Percentiles rank a stretch among this genome's conserved stretches.
phyloP scores from a whole-genome alignment of 2,797 vertebrate genomes.

The Pipistrellus pipistrellus region DNA sequence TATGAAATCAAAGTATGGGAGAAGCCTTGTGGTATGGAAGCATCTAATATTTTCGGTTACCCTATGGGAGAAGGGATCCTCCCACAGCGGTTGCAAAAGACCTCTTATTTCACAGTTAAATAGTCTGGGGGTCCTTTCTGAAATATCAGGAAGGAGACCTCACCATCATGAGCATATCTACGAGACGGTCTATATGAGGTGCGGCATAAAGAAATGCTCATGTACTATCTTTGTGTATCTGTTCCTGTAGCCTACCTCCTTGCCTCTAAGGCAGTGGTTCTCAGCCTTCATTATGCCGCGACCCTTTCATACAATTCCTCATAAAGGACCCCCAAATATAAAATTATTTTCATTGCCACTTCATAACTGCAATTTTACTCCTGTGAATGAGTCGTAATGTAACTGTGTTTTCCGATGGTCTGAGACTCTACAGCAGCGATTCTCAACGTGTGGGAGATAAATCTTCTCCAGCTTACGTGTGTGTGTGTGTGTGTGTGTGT shows the following conservation, averaged over 20 bases:
- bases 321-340: no score
- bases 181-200: background rate
- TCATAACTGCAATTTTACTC: no score
- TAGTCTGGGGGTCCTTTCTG: background rate
- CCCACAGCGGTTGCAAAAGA: background rate
- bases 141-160: background rate
- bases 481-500: background rate
- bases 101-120: background rate
- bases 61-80: background rate
- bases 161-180: background rate
- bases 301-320: no score
- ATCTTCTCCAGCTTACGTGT: conserved; percentile 6
- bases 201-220: background rate
- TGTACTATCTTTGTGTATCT: no score
- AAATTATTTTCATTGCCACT: no score
- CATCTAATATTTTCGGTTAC: background rate
- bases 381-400: no score
- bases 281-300: no score
- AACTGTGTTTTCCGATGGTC: no score
- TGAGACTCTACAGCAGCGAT: no score
- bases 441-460: background rate
- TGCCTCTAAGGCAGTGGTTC: background rate
- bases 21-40: background rate
- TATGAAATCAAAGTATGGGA: background rate
- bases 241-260: background rate